phyloP scores from a whole-genome alignment of 2,888 invertebrate species.

The Hypsopygia costalis region DNA sequence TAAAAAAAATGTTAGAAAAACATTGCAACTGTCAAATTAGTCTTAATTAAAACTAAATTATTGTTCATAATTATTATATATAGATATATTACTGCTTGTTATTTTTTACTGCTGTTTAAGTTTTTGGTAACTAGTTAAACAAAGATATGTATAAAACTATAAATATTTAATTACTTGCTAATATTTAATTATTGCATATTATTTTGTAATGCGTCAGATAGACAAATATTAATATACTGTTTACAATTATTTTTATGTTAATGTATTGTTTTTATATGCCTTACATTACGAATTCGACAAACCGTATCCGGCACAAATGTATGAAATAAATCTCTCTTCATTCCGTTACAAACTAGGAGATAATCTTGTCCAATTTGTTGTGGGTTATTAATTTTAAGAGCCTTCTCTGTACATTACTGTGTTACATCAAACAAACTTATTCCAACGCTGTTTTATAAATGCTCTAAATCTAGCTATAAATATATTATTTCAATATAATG shows the following conservation, averaged over 20 bases:
- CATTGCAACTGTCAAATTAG: neutral
- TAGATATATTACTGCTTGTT: neutral
- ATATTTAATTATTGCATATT: too few species aligned
- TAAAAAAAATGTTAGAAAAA: neutral
- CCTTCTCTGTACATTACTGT: constrained; percentile 13
- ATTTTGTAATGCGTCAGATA: too few species aligned
- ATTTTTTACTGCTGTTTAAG: neutral
- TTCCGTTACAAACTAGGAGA: neutral
- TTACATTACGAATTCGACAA: neutral
- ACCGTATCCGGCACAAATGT: neutral
- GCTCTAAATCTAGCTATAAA: too few species aligned
- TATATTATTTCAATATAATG: too few species aligned
- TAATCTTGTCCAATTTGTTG: neutral
- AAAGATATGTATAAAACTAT: neutral
- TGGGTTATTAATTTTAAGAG: constrained; percentile 2
- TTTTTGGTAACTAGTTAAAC: constrained; percentile 1
- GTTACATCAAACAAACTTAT: neutral
- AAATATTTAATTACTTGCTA: too few species aligned
- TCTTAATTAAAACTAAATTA: constrained; percentile 2
- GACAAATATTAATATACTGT: too few species aligned
- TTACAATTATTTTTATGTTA: too few species aligned
- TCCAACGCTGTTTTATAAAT: neutral
- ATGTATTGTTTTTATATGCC: too few species aligned
- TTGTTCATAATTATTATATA: neutral
- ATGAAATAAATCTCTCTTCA: neutral